Base-by-base conservation (phyloP, 2,888 invertebrate species). In the Philhelius pedissequus region DNA sequence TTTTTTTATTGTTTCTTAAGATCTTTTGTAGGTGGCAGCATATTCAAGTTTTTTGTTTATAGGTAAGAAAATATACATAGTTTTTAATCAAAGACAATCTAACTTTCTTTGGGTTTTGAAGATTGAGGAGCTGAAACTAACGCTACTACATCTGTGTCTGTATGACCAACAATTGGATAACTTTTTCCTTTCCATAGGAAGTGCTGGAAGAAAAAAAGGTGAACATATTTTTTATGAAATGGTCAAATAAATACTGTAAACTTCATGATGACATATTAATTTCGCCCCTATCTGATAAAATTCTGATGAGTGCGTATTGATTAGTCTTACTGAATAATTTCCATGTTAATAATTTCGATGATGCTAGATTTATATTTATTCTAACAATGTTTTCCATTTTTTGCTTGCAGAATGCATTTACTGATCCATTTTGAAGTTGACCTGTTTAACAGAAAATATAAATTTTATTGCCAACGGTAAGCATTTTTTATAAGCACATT, bases 201-300 rank as follows among this genome's bases (percentile, higher is more conserved):
- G 2, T 40, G n/a, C 15, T 7, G 13, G 6, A 40, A 40, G n/a
- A 15, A 11, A 15, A 11, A 20, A 48, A 48, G 48, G 48, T 48
- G 3, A 48, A 25, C 13, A 22, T 13, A 6, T 13, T 7, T 48
- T 13, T 9, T 1, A 11, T 4, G 11, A 20, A 20, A 11, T 11
- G 11, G 11, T 48, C 0, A 20, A 18, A 45, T 20, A 4, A 11
- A 45, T 45, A 20, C 6, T 25, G 3, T 9, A 27, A 32, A n/a
- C 25, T 60, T 11, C 56, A 77, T 64, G 75, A 32, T 88, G 88
- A 88, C 87, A 87, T 86, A 83, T 60, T 87, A 86, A 87, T 89
- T 89, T 89, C 89, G 89, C 89, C 89, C 89, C 89, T 89, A 89
- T 86, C 88, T 89, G 89, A 89, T 86, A 35, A 60, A 69, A 76